phyloP scores from a whole-genome alignment of 2,113 vertebrate species.

The Ginglymostoma cirratum region DNA sequence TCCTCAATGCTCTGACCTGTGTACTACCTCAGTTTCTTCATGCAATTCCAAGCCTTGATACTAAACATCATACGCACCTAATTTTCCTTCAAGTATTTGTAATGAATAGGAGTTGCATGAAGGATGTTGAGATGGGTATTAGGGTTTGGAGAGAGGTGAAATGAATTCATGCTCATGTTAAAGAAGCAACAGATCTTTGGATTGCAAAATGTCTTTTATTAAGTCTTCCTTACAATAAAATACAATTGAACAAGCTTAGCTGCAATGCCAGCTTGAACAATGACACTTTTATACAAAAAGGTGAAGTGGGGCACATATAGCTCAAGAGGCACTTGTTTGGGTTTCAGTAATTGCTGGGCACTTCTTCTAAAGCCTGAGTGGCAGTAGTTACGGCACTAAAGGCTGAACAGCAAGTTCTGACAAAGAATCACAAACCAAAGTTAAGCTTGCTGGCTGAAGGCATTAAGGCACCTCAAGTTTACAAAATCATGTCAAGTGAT shows the following conservation, averaged over 20 bases:
- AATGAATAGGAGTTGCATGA: background rate
- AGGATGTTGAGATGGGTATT: background rate
- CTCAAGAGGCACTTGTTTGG: slow-evolving; percentile 19
- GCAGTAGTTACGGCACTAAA: background rate
- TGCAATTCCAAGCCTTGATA: background rate
- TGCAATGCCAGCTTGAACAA: background rate
- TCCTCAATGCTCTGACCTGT: background rate
- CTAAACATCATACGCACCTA: background rate
- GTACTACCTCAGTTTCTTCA: background rate
- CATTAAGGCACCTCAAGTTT: slow-evolving; percentile 18
- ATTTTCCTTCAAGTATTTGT: background rate
- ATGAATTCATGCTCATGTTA: background rate
- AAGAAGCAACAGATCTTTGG: background rate
- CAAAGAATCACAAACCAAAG: background rate
- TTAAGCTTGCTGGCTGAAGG: slow-evolving; percentile 7
- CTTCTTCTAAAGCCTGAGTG: background rate
- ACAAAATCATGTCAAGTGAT: background rate
- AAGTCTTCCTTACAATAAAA: background rate
- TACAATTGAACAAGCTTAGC: slow-evolving; percentile 20
- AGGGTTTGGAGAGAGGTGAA: background rate
- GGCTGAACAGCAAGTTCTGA: background rate
- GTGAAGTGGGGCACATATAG: background rate
- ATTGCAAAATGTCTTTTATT: slow-evolving; percentile 14
- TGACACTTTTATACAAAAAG: background rate
- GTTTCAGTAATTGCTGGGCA: slow-evolving; percentile 24